Base-by-base conservation (phyloP, 1,140 invertebrate genomes). In the Alviniconcha marisindica region DNA sequence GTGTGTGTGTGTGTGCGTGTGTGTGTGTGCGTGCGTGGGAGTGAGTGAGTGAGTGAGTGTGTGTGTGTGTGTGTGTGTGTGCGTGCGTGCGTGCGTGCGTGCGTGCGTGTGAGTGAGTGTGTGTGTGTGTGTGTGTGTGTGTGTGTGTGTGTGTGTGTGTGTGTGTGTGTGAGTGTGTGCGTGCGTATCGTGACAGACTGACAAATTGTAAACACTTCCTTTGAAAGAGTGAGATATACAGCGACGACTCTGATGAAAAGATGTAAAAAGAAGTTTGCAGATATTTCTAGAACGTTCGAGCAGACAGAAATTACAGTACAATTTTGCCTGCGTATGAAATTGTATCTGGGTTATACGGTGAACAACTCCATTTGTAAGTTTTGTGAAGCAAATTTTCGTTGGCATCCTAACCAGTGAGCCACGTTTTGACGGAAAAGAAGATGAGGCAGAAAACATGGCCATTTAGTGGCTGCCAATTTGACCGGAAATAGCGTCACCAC, bases 131-230 rank as follows among this genome's bases (percentile, higher is more conserved):
- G 60, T 63, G 60, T 63, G 60, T 63, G 60, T 63, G 60, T 63
- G 60, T 63, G 60, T 63, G 60, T 63, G 60, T 63, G 60, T 63
- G 60, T 63, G 60, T 63, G 60, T 63, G 60, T 63, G 60, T 63
- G 24, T n/a, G n/a, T n/a, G n/a, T n/a, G n/a, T n/a, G n/a, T n/a
- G n/a, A n/a, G n/a, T n/a, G n/a, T n/a, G n/a, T n/a, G n/a, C n/a
- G n/a, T n/a, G n/a, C n/a, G n/a, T n/a, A n/a, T n/a, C n/a, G n/a
- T n/a, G n/a, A n/a, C n/a, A n/a, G n/a, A n/a, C n/a, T n/a, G n/a
- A n/a, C n/a, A n/a, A n/a, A n/a, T n/a, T n/a, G n/a, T n/a, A n/a
- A n/a, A n/a, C n/a, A n/a, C n/a, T n/a, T n/a, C n/a, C n/a, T n/a
- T n/a, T n/a, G n/a, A n/a, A n/a, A n/a, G n/a, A n/a, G n/a, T n/a